phyloP scores from a whole-genome alignment of 2,888 invertebrate genomes.

The Leptinotarsa tumamoca region DNA sequence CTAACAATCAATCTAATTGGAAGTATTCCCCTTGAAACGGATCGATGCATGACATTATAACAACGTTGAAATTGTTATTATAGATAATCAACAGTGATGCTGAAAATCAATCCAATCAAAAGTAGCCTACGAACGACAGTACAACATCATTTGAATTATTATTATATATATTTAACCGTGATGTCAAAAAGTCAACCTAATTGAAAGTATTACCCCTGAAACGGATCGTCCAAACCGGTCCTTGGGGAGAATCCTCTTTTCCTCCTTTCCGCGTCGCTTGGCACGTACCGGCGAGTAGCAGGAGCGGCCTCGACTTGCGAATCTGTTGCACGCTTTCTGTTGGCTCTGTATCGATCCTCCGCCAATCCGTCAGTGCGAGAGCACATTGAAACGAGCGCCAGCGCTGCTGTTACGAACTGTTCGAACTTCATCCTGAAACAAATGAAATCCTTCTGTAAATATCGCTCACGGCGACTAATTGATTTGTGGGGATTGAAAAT shows the following conservation, averaged over 20 bases:
- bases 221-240: slow-evolving; percentile 29
- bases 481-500: not conserved
- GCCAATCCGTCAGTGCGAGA: slow-evolving; percentile 19
- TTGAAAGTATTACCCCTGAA: slow-evolving; percentile 30
- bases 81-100: no score
- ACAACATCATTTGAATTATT: no score
- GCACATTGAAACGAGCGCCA: slow-evolving; percentile 24
- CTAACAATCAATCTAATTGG: no score
- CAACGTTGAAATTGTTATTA: no score
- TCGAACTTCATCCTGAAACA: slow-evolving; percentile 33
- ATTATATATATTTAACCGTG: no score
- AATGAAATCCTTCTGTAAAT: not conserved
- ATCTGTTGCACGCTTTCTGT: slow-evolving; percentile 32
- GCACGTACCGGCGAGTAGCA: slow-evolving; percentile 24
- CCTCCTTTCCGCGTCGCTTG: slow-evolving; percentile 22
- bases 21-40: no score
- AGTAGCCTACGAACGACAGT: no score
- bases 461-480: not conserved
- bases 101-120: no score
- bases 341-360: slow-evolving; percentile 38
- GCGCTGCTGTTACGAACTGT: slow-evolving; percentile 23
- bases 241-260: slow-evolving; percentile 32
- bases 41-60: no score
- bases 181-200: not conserved
- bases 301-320: slow-evolving; percentile 21